Base-by-base conservation (phyloP, 64 coral and sea anemone species). In the Hydrozoanthus tunicans region DNA sequence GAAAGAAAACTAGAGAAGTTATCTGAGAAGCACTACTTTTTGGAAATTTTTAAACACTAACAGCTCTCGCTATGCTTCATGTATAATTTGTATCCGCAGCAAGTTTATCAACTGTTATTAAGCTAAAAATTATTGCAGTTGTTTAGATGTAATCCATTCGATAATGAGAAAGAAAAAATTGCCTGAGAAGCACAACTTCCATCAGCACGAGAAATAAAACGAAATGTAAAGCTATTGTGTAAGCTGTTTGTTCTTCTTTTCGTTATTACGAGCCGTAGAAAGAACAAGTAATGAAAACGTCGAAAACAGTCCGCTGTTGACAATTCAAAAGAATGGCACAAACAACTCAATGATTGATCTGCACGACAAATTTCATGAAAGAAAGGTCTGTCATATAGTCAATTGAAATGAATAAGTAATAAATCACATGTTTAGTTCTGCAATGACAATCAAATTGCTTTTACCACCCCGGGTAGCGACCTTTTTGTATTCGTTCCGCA, bases 271-370 rank as follows among this genome's bases (percentile, higher is more conserved):
- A 43, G 32, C 32, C 62, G 13, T 2, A 26, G 58, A 79, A 79
- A 58, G 55, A 58, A 5, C 11, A n/a, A 75, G 7, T 10, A n/a
- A 55, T 6, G 20, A 59, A 23, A 57, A 58, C n/a, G 6, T 6
- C 6, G 10, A 56, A 9, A 80, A 5, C 56, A 15, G 43, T 60
- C 59, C 20, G 13, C 9, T 59, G 17, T 64, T 15, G 13, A 3
- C 9, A 76, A 9, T 64, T 82, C 53, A 3, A 5, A 64, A 52
- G 26, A 82, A 51, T 6, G 65, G 7, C 32, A 65, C 58, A 62
- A 81, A 81, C 12, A 81, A 62, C 11, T 14, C 26, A 32, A 62
- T 82, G 25, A 82, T 51, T 81, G 61, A 80, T 9, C 53, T 14
- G 61, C 26, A 17, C 32, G 57, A 64, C 25, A 82, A 82, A 66